Conservation (phyloP, 2,888 invertebrate genomes). For the Parnassius apollo region DNA sequence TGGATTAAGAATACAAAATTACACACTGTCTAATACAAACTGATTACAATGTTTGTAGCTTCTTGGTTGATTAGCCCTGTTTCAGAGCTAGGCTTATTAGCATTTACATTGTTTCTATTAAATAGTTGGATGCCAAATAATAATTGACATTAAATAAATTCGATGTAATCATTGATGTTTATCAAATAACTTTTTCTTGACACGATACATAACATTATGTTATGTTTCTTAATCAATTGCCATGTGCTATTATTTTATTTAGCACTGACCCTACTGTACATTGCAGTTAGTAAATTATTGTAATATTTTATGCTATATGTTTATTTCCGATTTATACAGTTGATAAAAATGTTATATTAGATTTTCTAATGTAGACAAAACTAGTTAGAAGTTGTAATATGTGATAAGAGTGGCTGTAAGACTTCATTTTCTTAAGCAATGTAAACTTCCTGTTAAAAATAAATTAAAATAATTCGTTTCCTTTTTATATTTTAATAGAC, state of each 20-base stretch:
- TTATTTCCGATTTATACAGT: slow-evolving; percentile 70
- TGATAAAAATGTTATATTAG: slow-evolving; percentile 70
- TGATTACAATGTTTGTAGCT: too few relatives aligned
- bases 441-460: slow-evolving; percentile 42
- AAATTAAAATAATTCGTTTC: slow-evolving; percentile 39
- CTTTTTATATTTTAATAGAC: slow-evolving; percentile 46
- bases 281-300: slow-evolving; percentile 52
- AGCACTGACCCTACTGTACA: slow-evolving; percentile 59
- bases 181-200: slow-evolving; percentile 41
- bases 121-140: slow-evolving; percentile 74
- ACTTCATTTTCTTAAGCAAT: slow-evolving; percentile 50
- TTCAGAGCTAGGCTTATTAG: slow-evolving; percentile 60
- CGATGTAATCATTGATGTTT: slow-evolving; percentile 27
- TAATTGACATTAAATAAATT: slow-evolving; percentile 36
- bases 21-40: background rate
- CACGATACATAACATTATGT: slow-evolving; percentile 49
- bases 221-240: slow-evolving; percentile 49
- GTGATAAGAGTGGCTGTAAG: slow-evolving; percentile 81
- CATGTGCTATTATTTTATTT: slow-evolving; percentile 52
- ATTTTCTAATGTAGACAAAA: slow-evolving; percentile 77
- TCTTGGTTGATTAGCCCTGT: slow-evolving; percentile 17
- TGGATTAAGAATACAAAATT: too few relatives aligned
- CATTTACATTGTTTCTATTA: slow-evolving; percentile 60
- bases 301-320: slow-evolving; percentile 64
- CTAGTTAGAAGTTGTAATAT: slow-evolving; percentile 72